phyloP scores from a whole-genome alignment of 2,797 vertebrate genomes.

The Rhynchonycteris naso region DNA sequence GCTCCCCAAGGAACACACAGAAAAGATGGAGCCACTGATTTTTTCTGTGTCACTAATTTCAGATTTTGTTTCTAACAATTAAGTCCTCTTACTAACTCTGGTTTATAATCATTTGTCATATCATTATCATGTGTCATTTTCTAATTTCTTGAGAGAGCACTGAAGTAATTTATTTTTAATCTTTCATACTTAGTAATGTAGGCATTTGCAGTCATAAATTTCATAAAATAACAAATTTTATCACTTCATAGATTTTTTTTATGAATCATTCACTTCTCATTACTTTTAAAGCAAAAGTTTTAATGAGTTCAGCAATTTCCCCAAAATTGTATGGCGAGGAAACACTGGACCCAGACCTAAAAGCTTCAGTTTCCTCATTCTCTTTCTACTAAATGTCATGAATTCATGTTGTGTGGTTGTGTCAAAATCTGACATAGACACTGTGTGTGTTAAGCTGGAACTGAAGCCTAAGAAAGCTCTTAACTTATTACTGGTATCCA shows the following conservation, averaged over 20 bases:
- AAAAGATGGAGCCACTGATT: neutral
- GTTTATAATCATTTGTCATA: neutral
- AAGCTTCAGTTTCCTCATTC: neutral
- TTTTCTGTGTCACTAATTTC: neutral
- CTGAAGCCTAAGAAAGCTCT: neutral
- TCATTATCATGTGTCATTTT: neutral
- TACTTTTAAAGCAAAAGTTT: neutral
- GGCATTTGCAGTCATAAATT: neutral
- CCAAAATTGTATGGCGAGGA: neutral
- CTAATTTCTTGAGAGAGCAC: neutral
- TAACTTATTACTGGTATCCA: neutral
- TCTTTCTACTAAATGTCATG: neutral
- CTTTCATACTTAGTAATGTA: neutral
- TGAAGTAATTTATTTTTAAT: neutral
- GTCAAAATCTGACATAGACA: neutral
- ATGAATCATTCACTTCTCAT: neutral
- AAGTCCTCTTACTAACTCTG: neutral
- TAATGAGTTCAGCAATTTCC: neutral
- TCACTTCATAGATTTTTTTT: neutral
- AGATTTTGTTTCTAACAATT: constrained; percentile 12
- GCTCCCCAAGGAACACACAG: neutral
- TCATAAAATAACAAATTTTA: neutral
- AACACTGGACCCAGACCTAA: neutral
- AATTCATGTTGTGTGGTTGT: neutral
- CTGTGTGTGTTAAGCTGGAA: neutral